Evolutionary conservation across 2,797 vertebrate genomes (phyloP).

Genomic region (Sternarchorhynchus goeldii): DNA sequence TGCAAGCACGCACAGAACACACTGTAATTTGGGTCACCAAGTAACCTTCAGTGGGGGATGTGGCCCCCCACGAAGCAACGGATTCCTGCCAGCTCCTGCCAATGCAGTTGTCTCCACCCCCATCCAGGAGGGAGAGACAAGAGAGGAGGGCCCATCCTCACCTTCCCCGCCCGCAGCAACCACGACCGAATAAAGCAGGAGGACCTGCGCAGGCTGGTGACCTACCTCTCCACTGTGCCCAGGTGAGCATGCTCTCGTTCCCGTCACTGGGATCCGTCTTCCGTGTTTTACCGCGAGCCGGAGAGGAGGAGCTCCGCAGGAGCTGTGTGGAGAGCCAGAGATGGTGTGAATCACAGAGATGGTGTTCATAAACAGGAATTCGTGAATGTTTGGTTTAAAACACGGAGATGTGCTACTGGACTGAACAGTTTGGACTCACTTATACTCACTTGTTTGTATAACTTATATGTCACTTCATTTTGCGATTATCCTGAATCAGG

Average conservation of each 20-base stretch:
- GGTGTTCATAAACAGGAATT: background rate
- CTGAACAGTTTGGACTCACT: background rate
- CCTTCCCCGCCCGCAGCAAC: constrained; percentile 97
- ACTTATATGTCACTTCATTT: too few relatives aligned
- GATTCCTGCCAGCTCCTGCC: too few relatives aligned
- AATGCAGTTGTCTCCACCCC: too few relatives aligned
- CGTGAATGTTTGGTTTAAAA: background rate
- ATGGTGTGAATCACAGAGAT: constrained; percentile 15
- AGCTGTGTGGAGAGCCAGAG: constrained; percentile 11
- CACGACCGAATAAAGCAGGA: constrained; percentile 99
- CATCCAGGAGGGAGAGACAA: constrained; percentile 93
- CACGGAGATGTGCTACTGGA: background rate
- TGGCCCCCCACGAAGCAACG: too few relatives aligned
- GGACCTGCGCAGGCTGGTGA: constrained; percentile 93
- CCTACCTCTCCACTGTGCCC: constrained; percentile 94
- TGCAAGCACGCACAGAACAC: constrained; percentile 1
- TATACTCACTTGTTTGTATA: background rate
- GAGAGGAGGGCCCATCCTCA: constrained; percentile 95
- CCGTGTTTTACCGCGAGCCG: background rate
- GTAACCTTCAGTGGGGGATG: constrained; percentile 1
- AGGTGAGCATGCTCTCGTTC: constrained; percentile 76
- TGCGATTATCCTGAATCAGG: too few relatives aligned
- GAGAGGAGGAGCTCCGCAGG: background rate
- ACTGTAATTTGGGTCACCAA: constrained; percentile 37
- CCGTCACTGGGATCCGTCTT: background rate